Percentiles rank a stretch among this genome's conserved stretches.
These are phyloP conservation scores for Leptinotarsa peninsularis DNA, from an alignment of 2,888 invertebrate genomes.

Conservation along the genomic window DNA sequence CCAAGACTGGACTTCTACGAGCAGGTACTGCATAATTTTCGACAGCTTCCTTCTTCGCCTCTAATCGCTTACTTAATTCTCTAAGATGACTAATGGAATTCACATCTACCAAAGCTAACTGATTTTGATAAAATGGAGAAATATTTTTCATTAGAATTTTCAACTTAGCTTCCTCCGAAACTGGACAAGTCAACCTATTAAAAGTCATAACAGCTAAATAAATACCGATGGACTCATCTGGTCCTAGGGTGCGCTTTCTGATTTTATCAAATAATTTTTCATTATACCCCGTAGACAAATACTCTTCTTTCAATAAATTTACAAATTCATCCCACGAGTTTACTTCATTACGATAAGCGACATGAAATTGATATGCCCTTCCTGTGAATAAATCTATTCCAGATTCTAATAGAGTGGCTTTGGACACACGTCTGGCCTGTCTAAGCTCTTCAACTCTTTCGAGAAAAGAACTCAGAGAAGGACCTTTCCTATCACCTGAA, in stretches of 20 bases:
- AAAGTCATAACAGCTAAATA: slow-evolving; percentile 34
- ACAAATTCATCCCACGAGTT: slow-evolving; percentile 31
- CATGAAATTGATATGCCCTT: neutral
- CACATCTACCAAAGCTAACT: no score
- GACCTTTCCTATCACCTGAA: slow-evolving; percentile 26
- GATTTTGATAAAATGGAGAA: slow-evolving; percentile 19
- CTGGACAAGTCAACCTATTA: slow-evolving; percentile 24
- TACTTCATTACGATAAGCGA: slow-evolving; percentile 27
- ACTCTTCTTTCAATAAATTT: slow-evolving; percentile 30
- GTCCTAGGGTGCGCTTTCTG: slow-evolving; percentile 46
- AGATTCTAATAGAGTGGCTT: no score
- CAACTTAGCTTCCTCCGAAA: slow-evolving; percentile 33
- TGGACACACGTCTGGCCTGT: no score
- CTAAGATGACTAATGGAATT: no score
- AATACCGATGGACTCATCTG: slow-evolving; percentile 44
- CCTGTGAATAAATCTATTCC: no score
- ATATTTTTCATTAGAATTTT: slow-evolving; percentile 26
- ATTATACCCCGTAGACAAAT: neutral
- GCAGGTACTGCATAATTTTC: neutral
- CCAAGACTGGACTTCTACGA: neutral
- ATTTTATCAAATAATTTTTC: slow-evolving; percentile 42
- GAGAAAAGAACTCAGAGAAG: slow-evolving; percentile 30
- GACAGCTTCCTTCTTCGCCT: neutral
- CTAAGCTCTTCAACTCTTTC: slow-evolving; percentile 25
- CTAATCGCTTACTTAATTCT: no score